Conservation (phyloP, 2,888 invertebrate genomes). For the Rosalia funebris region DNA sequence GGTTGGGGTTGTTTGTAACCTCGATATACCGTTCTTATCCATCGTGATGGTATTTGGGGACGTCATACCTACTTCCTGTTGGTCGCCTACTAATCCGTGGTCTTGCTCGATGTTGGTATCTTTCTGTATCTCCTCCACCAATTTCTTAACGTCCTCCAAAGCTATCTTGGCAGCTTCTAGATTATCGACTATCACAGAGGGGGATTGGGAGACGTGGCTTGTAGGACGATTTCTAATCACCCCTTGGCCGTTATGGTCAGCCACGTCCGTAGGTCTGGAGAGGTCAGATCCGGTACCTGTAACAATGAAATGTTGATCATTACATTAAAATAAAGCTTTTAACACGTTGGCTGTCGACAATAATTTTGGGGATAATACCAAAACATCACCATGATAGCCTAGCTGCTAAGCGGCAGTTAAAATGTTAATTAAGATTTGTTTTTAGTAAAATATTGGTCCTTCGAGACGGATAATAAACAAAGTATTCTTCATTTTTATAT, state of each 20-base stretch:
- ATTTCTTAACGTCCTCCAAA: slow-evolving; percentile 3
- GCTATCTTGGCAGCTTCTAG: slow-evolving; percentile 17
- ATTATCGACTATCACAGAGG: background rate
- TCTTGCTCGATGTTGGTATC: background rate
- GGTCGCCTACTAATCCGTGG: background rate
- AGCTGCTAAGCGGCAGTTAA: too few relatives aligned
- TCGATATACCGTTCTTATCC: too few relatives aligned
- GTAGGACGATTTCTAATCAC: background rate
- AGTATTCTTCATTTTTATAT: too few relatives aligned
- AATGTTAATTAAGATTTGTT: too few relatives aligned
- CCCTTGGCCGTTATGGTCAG: background rate
- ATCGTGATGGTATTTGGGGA: background rate
- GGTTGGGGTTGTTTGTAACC: background rate
- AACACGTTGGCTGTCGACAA: too few relatives aligned
- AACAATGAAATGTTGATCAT: background rate
- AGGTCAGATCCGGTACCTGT: background rate
- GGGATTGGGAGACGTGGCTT: too few relatives aligned
- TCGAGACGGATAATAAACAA: too few relatives aligned
- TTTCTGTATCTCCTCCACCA: slow-evolving; percentile 2
- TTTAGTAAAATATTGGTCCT: too few relatives aligned
- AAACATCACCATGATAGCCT: too few relatives aligned
- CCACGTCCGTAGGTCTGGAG: background rate
- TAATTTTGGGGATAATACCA: too few relatives aligned
- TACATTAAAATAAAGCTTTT: too few relatives aligned
- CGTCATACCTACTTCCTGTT: background rate